Base-by-base conservation (phyloP, 2,113 vertebrate species). In the Campylomormyrus numenius region DNA sequence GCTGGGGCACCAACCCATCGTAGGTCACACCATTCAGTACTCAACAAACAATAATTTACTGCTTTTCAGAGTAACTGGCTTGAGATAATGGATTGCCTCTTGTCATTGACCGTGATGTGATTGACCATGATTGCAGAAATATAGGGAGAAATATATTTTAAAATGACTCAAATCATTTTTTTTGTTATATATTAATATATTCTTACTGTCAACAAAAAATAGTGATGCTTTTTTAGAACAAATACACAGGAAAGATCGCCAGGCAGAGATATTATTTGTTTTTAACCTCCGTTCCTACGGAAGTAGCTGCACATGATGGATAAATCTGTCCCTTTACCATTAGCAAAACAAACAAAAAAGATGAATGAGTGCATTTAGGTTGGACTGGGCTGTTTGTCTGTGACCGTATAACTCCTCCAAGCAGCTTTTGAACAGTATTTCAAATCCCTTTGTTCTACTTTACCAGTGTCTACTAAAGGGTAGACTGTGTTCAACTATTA, bases 281-380 rank as follows among this genome's bases (percentile, higher is more conserved):
- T 48, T 85, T 85, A 85, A 85, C 83, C 31, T 87, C 85, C 0
- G 13, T 53, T 87, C 84, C 89, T 85, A 87, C 50, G 77, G 11
- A 83, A 84, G 77, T 66, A 80, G 87, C 66, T 24, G 49, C 45
- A n/a, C 56, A 53, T 90, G 91, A 90, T 88, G 80, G 89, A 91
- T 91, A 80, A 87, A 86, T 85, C 87, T 53, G 85, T 53, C 84
- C 50, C n/a, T 53, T 53, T 53, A 87, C 87, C 77, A 91, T 90
- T 90, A 91, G 83, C 83, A 86, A 90, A 91, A 90, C 77, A 91
- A 91, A 90, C 91, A 90, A 70, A 90, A 27, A 91, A 91, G 91
- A 91, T 85, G 27, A 90, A 91, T 90, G 91, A 49, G 56, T 74
- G 56, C 87, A 88, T 91, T 90, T 88, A 90, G 85, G 48, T 62